These are phyloP conservation scores for Orthosia gracilis DNA, from an alignment of 2,888 invertebrate genomes.

Conservation along the genomic window DNA sequence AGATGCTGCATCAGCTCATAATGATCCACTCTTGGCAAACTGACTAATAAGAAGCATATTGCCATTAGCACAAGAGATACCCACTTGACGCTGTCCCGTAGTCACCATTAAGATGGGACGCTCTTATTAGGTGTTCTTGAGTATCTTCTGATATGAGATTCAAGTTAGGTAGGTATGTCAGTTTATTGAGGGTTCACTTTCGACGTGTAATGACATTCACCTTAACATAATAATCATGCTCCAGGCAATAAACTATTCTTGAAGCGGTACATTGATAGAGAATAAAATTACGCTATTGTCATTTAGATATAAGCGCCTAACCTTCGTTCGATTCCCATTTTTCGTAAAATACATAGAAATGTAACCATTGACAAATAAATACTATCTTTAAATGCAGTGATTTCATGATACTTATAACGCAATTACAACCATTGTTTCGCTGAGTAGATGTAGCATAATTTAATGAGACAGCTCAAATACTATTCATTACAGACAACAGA, in stretches of 20 bases:
- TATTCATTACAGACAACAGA: constrained; percentile 13
- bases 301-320: background rate
- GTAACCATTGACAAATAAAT: background rate
- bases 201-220: background rate
- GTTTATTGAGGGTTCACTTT: constrained; percentile 12
- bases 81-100: constrained; percentile 24
- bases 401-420: background rate
- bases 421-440: background rate
- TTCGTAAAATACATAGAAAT: background rate
- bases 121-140: constrained; percentile 12
- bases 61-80: background rate
- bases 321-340: background rate
- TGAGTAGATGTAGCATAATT: background rate
- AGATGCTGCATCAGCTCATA: background rate
- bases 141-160: background rate
- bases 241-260: background rate
- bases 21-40: constrained; percentile 6
- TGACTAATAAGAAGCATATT: background rate
- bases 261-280: too few species aligned
- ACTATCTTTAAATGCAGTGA: too few species aligned
- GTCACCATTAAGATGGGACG: constrained; percentile 20
- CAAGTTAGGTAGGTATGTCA: background rate
- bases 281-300: background rate
- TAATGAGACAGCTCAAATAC: constrained; percentile 2
- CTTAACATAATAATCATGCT: background rate